Conservation (phyloP, 2,113 vertebrate species). For the Leptobrachium leishanense region DNA sequence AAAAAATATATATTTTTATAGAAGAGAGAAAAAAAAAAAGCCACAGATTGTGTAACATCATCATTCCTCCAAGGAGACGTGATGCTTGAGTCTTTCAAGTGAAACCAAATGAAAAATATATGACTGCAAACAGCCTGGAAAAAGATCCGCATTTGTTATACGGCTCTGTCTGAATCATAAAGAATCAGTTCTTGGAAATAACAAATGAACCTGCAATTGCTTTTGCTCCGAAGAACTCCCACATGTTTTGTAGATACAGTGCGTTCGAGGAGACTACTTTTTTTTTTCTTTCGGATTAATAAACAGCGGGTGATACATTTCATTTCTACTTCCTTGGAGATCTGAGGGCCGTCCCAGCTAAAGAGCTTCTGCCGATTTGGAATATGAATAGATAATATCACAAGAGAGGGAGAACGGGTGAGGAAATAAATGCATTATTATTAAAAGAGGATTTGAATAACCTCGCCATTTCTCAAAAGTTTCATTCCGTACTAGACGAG, state of each 20-base stretch:
- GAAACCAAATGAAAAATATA: constrained; percentile 63
- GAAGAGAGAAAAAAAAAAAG: constrained; percentile 36
- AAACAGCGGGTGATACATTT: constrained; percentile 22
- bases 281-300: constrained; percentile 58
- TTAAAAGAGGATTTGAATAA: constrained; percentile 52
- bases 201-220: constrained; percentile 74
- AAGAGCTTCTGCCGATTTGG: constrained; percentile 56
- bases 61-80: constrained; percentile 40
- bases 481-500: not conserved
- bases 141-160: constrained; percentile 56
- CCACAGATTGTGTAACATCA: constrained; percentile 36
- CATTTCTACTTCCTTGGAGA: constrained; percentile 49
- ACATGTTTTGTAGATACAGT: constrained; percentile 61
- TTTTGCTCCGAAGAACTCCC: constrained; percentile 67
- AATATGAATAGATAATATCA: constrained; percentile 55
- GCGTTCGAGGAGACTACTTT: constrained; percentile 57
- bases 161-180: constrained; percentile 62
- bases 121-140: constrained; percentile 58
- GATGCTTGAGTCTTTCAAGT: constrained; percentile 42
- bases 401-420: not conserved
- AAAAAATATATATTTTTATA: constrained; percentile 19
- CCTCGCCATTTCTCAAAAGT: not conserved
- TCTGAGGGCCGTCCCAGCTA: constrained; percentile 44
- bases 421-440: constrained; percentile 47
- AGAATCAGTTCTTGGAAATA: constrained; percentile 76